Evolutionary conservation across 2,113 vertebrate species (phyloP).

Genomic region (Melozone crissalis): DNA sequence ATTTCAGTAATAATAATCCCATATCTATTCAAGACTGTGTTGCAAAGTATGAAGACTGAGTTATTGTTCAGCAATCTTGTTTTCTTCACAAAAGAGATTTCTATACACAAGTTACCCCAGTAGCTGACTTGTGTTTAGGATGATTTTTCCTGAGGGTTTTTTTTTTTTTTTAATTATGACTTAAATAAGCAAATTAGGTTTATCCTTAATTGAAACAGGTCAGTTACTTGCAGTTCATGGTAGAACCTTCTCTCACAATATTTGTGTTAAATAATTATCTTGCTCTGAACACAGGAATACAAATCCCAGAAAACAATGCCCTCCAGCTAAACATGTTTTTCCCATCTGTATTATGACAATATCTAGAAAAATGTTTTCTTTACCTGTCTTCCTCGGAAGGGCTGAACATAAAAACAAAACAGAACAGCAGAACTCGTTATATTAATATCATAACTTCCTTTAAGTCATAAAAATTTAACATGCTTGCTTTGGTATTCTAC

Average conservation of each 20-base stretch:
- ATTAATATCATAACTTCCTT: not conserved
- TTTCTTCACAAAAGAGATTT: not conserved
- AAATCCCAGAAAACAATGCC: not conserved
- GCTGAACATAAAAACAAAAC: constrained; percentile 39
- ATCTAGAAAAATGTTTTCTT: not conserved
- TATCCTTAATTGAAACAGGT: not conserved
- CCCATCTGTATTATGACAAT: not conserved
- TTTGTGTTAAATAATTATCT: not conserved
- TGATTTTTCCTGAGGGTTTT: not conserved
- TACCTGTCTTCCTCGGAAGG: constrained; percentile 59
- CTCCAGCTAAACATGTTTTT: not conserved
- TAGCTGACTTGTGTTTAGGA: not conserved
- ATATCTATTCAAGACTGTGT: not conserved
- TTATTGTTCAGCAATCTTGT: not conserved
- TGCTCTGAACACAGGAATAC: not conserved
- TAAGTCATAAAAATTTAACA: not conserved
- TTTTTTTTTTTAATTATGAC: not conserved
- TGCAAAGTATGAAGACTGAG: not conserved
- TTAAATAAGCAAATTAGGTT: not conserved
- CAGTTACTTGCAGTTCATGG: not conserved
- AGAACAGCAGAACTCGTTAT: constrained; percentile 16
- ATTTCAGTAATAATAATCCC: not conserved
- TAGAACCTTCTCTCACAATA: not conserved
- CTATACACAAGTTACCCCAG: not conserved
- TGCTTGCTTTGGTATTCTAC: not conserved